These are phyloP conservation scores for Caenorhabditis angaria DNA, from an alignment of 2,888 invertebrate species.

Conservation along the genomic window DNA sequence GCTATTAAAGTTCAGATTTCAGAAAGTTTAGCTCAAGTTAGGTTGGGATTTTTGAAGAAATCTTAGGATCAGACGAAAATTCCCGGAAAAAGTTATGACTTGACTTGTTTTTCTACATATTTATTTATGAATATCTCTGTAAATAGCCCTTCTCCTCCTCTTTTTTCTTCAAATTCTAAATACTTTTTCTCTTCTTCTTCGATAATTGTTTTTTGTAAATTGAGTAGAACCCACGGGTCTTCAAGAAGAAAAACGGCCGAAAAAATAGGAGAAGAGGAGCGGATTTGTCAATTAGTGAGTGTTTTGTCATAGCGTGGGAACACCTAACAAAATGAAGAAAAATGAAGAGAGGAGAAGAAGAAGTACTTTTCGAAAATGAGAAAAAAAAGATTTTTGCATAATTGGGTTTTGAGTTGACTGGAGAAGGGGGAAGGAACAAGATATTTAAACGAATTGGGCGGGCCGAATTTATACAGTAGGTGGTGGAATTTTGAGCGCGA, in stretches of 20 bases:
- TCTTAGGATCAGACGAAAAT: too few relatives aligned
- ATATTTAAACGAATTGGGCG: too few relatives aligned
- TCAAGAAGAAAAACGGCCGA: not conserved
- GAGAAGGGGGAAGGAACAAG: not conserved
- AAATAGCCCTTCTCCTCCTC: not conserved
- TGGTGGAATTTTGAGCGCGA: too few relatives aligned
- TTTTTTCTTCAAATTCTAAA: not conserved
- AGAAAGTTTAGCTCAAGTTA: too few relatives aligned
- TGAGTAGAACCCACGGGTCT: conserved; percentile 13
- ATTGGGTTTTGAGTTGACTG: not conserved
- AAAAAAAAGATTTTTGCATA: conserved; percentile 3
- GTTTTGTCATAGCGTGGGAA: conserved; percentile 27
- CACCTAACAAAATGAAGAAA: conserved; percentile 18
- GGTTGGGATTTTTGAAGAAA: too few relatives aligned
- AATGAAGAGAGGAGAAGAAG: not conserved
- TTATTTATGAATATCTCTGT: too few relatives aligned
- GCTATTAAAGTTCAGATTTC: too few relatives aligned
- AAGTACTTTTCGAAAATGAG: not conserved
- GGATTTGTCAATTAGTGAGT: conserved; percentile 39
- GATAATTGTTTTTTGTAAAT: conserved; percentile 9
- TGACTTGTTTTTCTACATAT: too few relatives aligned
- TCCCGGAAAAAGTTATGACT: too few relatives aligned
- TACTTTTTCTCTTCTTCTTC: not conserved
- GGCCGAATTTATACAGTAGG: too few relatives aligned
- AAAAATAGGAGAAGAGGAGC: conserved; percentile 6